Percentiles rank a stretch among this genome's conserved stretches.
Conservation (phyloP, 2,888 invertebrate species). For the Ariolimax columbianus region DNA sequence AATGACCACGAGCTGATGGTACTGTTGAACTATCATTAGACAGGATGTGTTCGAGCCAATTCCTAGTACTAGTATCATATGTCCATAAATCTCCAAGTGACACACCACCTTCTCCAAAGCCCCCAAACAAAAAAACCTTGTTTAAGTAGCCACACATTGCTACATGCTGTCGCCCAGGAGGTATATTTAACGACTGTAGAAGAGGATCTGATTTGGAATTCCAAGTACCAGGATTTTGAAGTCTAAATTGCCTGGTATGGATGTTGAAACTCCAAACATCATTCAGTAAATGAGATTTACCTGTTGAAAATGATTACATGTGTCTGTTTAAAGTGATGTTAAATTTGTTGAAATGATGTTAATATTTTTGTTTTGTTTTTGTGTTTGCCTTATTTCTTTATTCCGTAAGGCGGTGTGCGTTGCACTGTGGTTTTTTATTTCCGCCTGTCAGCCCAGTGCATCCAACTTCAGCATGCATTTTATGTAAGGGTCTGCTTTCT, state of each 20-base stretch:
- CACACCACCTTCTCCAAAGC: slow-evolving; percentile 59
- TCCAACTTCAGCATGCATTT: no score
- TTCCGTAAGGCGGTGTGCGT: no score
- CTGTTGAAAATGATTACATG: slow-evolving; percentile 35
- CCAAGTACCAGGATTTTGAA: slow-evolving; percentile 59
- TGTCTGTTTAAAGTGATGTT: no score
- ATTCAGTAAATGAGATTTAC: slow-evolving; percentile 59
- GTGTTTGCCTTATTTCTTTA: no score
- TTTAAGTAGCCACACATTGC: slow-evolving; percentile 65
- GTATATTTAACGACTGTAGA: slow-evolving; percentile 37
- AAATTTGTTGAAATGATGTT: neutral
- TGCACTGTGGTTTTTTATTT: no score
- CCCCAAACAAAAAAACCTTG: slow-evolving; percentile 68
- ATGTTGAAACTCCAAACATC: slow-evolving; percentile 67
- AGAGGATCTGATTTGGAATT: slow-evolving; percentile 21
- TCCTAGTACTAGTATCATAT: slow-evolving; percentile 57
- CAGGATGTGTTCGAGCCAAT: neutral
- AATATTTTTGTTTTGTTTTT: no score
- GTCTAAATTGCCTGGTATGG: slow-evolving; percentile 57
- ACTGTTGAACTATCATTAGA: slow-evolving; percentile 8
- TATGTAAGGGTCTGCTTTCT: no score
- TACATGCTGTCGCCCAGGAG: slow-evolving; percentile 61
- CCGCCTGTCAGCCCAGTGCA: no score
- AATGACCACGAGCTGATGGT: slow-evolving; percentile 59
- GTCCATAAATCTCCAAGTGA: slow-evolving; percentile 70